A percentile compares a stretch with the other conserved stretches of the same genome.
Evolutionary conservation across 1,140 invertebrate species (phyloP).

Genomic region (Drosophila hydei): DNA sequence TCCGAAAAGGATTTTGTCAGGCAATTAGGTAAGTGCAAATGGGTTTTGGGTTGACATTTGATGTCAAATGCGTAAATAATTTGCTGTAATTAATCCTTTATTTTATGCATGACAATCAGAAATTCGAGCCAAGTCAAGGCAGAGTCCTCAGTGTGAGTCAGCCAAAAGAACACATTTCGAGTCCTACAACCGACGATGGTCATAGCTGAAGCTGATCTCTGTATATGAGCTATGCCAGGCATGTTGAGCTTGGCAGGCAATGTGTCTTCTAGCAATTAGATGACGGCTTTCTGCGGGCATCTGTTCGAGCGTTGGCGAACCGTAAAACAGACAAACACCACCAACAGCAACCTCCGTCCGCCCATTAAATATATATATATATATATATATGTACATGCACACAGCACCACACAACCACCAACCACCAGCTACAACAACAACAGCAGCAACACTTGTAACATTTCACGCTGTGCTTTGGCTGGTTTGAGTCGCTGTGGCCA

Average conservation of each 20-base stretch:
- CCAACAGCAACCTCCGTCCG: constrained; percentile 33
- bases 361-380: too few relatives aligned
- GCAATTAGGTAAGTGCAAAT: constrained; percentile 39
- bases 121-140: constrained; percentile 55
- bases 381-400: too few relatives aligned
- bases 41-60: constrained; percentile 28
- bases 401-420: constrained; percentile 26
- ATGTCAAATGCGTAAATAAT: constrained; percentile 10
- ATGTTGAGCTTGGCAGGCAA: too few relatives aligned
- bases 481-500: constrained; percentile 51
- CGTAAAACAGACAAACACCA: constrained; percentile 56
- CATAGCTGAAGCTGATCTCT: not conserved
- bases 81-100: constrained; percentile 18
- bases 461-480: constrained; percentile 64
- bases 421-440: constrained; percentile 41
- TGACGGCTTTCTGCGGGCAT: constrained; percentile 62
- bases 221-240: not conserved
- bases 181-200: not conserved
- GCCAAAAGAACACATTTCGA: not conserved
- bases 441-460: constrained; percentile 71
- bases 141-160: too few relatives aligned
- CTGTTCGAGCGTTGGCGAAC: constrained; percentile 67
- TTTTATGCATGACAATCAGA: constrained; percentile 9
- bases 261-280: constrained; percentile 63
- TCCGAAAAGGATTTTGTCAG: constrained; percentile 22